Evolutionary conservation across 2,888 invertebrate species (phyloP).

Genomic region (Dinocampus coccinellae): DNA sequence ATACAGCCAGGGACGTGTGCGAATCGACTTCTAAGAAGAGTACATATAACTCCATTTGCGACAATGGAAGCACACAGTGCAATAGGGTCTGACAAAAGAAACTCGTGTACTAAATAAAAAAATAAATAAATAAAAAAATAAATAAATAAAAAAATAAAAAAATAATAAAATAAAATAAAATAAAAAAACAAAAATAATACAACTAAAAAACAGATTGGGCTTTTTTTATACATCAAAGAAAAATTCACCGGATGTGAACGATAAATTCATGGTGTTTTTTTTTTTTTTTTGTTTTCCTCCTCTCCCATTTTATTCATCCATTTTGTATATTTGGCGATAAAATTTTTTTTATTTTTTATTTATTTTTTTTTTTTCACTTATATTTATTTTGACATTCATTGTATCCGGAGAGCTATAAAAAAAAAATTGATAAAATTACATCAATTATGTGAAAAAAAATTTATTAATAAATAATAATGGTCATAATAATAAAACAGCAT

Average conservation of each 20-base stretch:
- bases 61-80: neutral
- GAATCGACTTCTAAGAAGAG: conserved; percentile 31
- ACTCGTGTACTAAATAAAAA: neutral
- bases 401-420: no score
- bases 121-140: neutral
- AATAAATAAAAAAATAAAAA: no score
- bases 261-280: neutral
- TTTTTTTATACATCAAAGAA: neutral
- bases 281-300: no score
- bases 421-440: no score
- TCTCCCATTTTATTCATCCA: no score
- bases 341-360: neutral
- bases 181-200: no score
- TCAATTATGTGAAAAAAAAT: no score
- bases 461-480: no score
- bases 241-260: neutral
- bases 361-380: neutral
- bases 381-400: no score
- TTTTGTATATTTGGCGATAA: no score
- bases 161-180: no score
- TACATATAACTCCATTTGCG: neutral
- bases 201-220: neutral
- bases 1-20: conserved; percentile 4
- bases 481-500: no score
- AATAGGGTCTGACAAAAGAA: neutral